Evolutionary conservation across 2,888 invertebrate genomes (phyloP).

Genomic region (Drosophila mulleri): DNA sequence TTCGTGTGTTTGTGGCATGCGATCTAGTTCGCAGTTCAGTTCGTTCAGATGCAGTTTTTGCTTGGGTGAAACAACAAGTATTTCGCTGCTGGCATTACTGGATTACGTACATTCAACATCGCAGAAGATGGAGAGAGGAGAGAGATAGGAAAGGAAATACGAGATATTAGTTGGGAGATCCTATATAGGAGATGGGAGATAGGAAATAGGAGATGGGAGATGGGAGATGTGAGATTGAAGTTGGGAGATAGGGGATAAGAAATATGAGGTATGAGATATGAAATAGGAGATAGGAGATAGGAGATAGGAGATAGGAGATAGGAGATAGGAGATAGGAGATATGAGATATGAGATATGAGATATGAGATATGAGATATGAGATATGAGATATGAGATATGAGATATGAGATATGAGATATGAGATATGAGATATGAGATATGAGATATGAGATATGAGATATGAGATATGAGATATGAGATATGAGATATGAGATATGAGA

Average conservation of each 20-base stretch:
- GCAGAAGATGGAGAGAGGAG: background rate
- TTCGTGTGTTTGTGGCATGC: conserved; percentile 1
- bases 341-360: no score
- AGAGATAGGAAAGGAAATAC: background rate
- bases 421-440: background rate
- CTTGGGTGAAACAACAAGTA: background rate
- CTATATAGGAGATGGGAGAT: no score
- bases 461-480: no score
- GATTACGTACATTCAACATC: background rate
- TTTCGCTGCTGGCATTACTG: background rate
- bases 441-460: background rate
- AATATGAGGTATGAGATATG: background rate
- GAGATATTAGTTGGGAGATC: background rate
- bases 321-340: background rate
- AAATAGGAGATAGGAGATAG: background rate
- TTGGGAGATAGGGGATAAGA: background rate
- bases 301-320: no score
- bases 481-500: no score
- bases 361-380: background rate
- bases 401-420: background rate
- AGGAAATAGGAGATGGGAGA: no score
- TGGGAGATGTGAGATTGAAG: no score
- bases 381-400: background rate
- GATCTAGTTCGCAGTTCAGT: conserved; percentile 3
- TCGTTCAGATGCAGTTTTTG: background rate